Conservation (phyloP, 2,888 invertebrate species). For the Drosophila borborema region DNA sequence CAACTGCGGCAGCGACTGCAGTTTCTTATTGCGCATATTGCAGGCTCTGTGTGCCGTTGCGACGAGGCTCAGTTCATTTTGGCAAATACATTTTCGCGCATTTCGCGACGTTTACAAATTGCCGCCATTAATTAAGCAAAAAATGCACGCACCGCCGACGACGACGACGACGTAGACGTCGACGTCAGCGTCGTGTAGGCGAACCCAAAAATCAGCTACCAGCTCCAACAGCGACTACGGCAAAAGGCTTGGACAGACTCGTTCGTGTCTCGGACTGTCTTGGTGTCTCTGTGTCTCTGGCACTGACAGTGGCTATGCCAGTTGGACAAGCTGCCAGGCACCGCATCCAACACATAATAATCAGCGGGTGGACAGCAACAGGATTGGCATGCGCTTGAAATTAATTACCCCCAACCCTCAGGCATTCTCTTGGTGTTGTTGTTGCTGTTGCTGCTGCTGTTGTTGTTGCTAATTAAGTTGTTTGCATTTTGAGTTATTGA, state of each 20-base stretch:
- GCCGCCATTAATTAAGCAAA: constrained; percentile 82
- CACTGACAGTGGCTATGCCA: constrained; percentile 4
- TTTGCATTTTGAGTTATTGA: constrained; percentile 78
- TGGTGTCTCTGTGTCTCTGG: not conserved
- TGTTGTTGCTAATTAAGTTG: constrained; percentile 75
- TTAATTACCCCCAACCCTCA: constrained; percentile 67
- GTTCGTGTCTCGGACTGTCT: not conserved
- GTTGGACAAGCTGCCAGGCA: constrained; percentile 23
- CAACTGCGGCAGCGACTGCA: constrained; percentile 47
- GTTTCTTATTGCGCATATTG: constrained; percentile 68
- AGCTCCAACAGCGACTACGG: constrained; percentile 26
- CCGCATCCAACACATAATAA: constrained; percentile 75
- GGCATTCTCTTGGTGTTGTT: constrained; percentile 33
- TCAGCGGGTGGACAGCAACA: constrained; percentile 79
- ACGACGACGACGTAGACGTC: not conserved
- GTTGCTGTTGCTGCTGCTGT: constrained; percentile 10
- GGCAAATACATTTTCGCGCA: constrained; percentile 79
- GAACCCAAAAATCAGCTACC: constrained; percentile 73
- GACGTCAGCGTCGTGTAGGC: constrained; percentile 56
- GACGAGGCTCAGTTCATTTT: constrained; percentile 46
- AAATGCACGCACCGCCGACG: constrained; percentile 68
- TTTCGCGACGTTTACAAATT: constrained; percentile 83
- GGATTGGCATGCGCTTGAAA: constrained; percentile 79
- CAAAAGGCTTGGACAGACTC: not conserved
- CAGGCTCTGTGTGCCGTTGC: not conserved